Evolutionary conservation across 1,140 invertebrate genomes (phyloP).

Genomic region (Scylla paramamosain): DNA sequence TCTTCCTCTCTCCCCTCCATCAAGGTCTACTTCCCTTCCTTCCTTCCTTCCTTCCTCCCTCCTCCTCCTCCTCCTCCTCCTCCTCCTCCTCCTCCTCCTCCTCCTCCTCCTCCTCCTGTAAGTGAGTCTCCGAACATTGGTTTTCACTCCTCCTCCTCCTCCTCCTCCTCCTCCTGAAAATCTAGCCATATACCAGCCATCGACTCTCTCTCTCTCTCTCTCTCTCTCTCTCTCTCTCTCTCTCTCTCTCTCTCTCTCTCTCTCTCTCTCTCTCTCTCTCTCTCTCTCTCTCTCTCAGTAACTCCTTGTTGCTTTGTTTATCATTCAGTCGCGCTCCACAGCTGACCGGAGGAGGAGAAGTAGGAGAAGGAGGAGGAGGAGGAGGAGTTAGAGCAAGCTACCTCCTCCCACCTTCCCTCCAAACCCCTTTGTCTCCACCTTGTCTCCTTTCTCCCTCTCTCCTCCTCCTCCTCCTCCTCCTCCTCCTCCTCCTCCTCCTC

Average conservation of each 20-base stretch:
- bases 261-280: not conserved
- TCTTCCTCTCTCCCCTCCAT: not conserved
- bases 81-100: slow-evolving; percentile 12
- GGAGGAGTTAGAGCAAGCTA: not conserved
- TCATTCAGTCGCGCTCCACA: slow-evolving; percentile 6
- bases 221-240: too few species aligned
- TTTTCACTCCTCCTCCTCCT: too few species aligned
- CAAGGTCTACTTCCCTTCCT: not conserved
- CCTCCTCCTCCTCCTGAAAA: too few species aligned
- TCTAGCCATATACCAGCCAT: too few species aligned
- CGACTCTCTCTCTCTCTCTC: too few species aligned
- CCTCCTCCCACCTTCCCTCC: not conserved
- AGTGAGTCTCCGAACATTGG: too few species aligned
- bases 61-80: slow-evolving; percentile 37
- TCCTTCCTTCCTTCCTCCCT: not conserved
- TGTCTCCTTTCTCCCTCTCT: not conserved
- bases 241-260: too few species aligned
- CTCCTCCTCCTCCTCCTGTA: not conserved
- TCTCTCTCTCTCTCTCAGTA: not conserved
- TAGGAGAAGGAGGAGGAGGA: not conserved
- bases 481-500: not conserved
- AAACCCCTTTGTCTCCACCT: too few species aligned
- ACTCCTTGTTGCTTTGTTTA: not conserved
- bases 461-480: slow-evolving; percentile 5
- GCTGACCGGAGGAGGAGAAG: not conserved